Evolutionary conservation across 2,888 invertebrate genomes (phyloP).

Genomic region (Watsonalla binaria): DNA sequence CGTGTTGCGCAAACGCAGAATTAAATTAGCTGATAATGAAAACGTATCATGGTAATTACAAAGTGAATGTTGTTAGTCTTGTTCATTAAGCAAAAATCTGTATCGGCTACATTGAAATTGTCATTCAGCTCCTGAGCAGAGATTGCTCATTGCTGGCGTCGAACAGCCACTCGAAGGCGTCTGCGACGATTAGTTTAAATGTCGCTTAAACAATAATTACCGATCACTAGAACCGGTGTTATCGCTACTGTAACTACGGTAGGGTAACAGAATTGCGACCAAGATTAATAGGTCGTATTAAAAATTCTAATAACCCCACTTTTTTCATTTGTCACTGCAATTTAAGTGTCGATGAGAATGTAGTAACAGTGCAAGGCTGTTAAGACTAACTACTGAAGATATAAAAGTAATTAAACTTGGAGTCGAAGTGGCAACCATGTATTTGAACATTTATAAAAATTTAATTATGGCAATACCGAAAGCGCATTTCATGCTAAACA

Average conservation of each 20-base stretch:
- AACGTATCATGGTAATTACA: slow-evolving; percentile 50
- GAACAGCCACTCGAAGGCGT: slow-evolving; percentile 36
- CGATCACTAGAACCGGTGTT: slow-evolving; percentile 53
- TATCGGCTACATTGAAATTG: slow-evolving; percentile 56
- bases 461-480: slow-evolving; percentile 46
- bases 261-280: slow-evolving; percentile 32
- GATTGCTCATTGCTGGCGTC: slow-evolving; percentile 46
- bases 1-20: slow-evolving; percentile 27
- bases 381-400: too few species aligned
- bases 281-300: slow-evolving; percentile 32
- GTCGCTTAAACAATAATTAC: slow-evolving; percentile 71
- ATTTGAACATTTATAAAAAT: slow-evolving; percentile 5
- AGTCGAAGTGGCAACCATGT: background rate
- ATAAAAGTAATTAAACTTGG: too few species aligned
- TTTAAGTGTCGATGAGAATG: background rate
- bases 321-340: slow-evolving; percentile 27
- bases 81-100: slow-evolving; percentile 61
- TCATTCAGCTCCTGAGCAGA: slow-evolving; percentile 45
- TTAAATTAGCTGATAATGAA: slow-evolving; percentile 51
- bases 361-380: too few species aligned
- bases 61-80: slow-evolving; percentile 64
- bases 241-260: slow-evolving; percentile 40
- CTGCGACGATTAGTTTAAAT: slow-evolving; percentile 64
- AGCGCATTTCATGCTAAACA: slow-evolving; percentile 55
- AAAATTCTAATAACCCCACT: slow-evolving; percentile 15